phyloP scores from a whole-genome alignment of 2,888 invertebrate species.

The Plagodis dolabraria region DNA sequence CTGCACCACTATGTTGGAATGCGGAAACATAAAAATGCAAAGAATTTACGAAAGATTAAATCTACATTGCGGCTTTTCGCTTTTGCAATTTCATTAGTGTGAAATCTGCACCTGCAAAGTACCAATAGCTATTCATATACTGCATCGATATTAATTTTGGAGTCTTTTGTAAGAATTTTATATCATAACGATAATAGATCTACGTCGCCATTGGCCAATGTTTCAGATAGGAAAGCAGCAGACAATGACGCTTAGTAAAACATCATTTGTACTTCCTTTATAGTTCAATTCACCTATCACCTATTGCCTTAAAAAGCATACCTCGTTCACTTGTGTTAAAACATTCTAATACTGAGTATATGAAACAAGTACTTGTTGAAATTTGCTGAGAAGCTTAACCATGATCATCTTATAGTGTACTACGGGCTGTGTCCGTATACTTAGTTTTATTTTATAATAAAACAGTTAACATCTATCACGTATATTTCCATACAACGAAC shows the following conservation, averaged over 20 bases:
- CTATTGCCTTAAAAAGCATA: not conserved
- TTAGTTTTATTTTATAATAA: too few relatives aligned
- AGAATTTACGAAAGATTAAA: slow-evolving; percentile 24
- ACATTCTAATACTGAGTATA: slow-evolving; percentile 56
- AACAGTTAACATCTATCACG: too few relatives aligned
- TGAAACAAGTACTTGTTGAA: slow-evolving; percentile 62
- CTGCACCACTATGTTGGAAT: slow-evolving; percentile 7
- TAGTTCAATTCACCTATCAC: not conserved
- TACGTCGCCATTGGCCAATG: too few relatives aligned
- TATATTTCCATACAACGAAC: too few relatives aligned
- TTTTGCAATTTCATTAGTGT: slow-evolving; percentile 21
- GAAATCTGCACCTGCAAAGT: slow-evolving; percentile 5
- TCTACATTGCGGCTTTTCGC: slow-evolving; percentile 20
- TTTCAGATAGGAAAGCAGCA: too few relatives aligned
- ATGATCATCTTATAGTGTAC: slow-evolving; percentile 25
- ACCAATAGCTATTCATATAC: too few relatives aligned
- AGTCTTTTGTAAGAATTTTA: too few relatives aligned
- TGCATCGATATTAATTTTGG: too few relatives aligned
- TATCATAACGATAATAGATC: too few relatives aligned
- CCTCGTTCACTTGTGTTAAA: slow-evolving; percentile 45
- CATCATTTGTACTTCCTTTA: not conserved
- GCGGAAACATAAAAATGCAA: slow-evolving; percentile 21
- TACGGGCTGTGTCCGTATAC: too few relatives aligned
- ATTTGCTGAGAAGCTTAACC: slow-evolving; percentile 62
- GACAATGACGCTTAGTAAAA: too few relatives aligned